These are phyloP conservation scores for Hyalella azteca DNA, from an alignment of 2,888 invertebrate genomes.

Conservation along the genomic window DNA sequence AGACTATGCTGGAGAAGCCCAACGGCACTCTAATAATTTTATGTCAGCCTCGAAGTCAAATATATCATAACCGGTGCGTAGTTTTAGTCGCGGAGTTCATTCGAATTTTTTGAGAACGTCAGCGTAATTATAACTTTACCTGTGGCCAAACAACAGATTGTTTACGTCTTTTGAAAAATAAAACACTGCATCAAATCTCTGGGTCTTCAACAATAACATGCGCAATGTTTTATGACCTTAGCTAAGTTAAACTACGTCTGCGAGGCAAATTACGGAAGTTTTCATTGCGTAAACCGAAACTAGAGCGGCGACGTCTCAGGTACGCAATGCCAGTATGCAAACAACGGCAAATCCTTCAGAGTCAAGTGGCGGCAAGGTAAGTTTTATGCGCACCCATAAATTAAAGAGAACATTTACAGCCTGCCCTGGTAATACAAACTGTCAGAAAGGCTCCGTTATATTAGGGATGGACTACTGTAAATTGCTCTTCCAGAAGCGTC, in stretches of 20 bases:
- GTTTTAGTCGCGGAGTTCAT: background rate
- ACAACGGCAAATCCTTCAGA: background rate
- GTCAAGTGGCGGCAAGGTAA: background rate
- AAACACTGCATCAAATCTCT: too few species aligned
- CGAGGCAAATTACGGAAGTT: background rate
- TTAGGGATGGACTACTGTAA: conserved; percentile 12
- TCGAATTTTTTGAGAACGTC: background rate
- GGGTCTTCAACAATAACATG: background rate
- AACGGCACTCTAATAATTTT: too few species aligned
- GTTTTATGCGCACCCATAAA: conserved; percentile 33
- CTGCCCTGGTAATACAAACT: background rate
- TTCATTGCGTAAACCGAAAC: background rate
- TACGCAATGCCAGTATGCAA: background rate
- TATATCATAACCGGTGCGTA: background rate
- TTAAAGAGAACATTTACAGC: conserved; percentile 25
- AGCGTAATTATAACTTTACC: background rate
- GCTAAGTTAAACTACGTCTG: background rate
- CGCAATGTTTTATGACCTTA: background rate
- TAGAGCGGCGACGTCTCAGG: background rate
- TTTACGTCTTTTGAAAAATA: too few species aligned
- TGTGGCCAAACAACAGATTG: too few species aligned
- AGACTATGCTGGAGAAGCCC: too few species aligned
- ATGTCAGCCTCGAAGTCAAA: background rate
- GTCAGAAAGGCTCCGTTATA: conserved; percentile 16
- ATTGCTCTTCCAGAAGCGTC: conserved; percentile 24